Evolutionary conservation across 2,797 vertebrate species (phyloP).

Genomic region (Malacoctenus gilli): DNA sequence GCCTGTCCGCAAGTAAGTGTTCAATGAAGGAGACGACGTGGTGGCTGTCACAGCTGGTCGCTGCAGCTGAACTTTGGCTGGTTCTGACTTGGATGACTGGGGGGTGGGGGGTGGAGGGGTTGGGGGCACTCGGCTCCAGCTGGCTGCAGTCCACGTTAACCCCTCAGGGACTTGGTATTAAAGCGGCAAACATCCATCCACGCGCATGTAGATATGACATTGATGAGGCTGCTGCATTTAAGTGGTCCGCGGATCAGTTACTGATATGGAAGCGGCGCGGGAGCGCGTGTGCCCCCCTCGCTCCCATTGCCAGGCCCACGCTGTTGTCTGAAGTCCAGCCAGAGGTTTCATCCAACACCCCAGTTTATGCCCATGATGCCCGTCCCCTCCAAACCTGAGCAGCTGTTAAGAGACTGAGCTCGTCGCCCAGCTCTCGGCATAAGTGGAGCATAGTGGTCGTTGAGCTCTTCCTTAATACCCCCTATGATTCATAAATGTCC

Average conservation of each 20-base stretch:
- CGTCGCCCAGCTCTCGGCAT: constrained; percentile 54
- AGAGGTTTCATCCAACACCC: constrained; percentile 60
- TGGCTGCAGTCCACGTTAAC: constrained; percentile 43
- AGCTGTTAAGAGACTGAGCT: constrained; percentile 73
- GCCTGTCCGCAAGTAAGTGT: too few relatives aligned
- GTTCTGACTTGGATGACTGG: constrained; percentile 29
- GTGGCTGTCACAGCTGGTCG: constrained; percentile 8
- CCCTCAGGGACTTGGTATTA: constrained; percentile 36
- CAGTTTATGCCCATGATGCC: constrained; percentile 57
- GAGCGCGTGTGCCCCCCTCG: constrained; percentile 27
- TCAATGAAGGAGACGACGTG: too few relatives aligned
- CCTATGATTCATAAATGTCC: constrained; percentile 73
- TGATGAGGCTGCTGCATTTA: constrained; percentile 49
- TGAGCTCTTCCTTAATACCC: constrained; percentile 67
- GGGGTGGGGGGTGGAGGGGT: too few relatives aligned
- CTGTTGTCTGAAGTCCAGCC: constrained; percentile 62
- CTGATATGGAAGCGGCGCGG: constrained; percentile 51
- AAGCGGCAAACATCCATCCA: constrained; percentile 50
- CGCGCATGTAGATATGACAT: constrained; percentile 41
- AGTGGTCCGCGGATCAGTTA: constrained; percentile 54
- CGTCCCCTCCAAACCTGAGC: constrained; percentile 67
- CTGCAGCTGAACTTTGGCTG: constrained; percentile 24
- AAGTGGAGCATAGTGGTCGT: constrained; percentile 66
- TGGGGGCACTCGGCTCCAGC: constrained; percentile 17
- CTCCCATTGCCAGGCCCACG: constrained; percentile 7